phyloP scores from a whole-genome alignment of 2,888 invertebrate genomes.

The Plutella xylostella region DNA sequence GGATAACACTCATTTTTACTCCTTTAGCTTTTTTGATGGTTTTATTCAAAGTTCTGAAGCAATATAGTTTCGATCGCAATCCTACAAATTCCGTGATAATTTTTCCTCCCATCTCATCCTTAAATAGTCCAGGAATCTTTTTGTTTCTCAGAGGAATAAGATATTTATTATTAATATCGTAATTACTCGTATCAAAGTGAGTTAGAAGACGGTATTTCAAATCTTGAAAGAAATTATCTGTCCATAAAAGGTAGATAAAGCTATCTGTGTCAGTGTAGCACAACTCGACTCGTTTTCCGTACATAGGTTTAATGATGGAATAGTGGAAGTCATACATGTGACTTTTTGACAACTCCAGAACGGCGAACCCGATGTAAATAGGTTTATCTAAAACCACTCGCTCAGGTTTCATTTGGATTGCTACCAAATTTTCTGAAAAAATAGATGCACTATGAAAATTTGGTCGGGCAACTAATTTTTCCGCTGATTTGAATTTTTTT shows the following conservation, averaged over 20 bases:
- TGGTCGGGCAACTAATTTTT: slow-evolving; percentile 1
- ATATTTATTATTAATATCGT: neutral
- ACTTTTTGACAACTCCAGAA: neutral
- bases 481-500: slow-evolving; percentile 4
- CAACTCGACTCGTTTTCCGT: slow-evolving; percentile 6
- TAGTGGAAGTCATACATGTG: neutral
- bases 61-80: neutral
- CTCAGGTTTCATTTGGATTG: neutral
- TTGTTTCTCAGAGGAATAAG: neutral
- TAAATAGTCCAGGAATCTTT: neutral
- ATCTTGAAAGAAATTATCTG: neutral
- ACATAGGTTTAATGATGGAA: neutral
- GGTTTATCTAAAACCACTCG: neutral
- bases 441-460: slow-evolving; percentile 3
- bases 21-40: neutral
- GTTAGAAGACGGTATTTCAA: neutral
- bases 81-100: neutral
- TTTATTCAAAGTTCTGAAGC: neutral
- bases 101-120: neutral
- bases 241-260: neutral
- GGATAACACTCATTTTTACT: neutral
- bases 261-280: neutral
- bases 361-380: neutral
- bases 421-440: slow-evolving; percentile 6
- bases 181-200: neutral